Base-by-base conservation (phyloP, 2,113 vertebrate genomes). In the Eublepharis macularius region DNA sequence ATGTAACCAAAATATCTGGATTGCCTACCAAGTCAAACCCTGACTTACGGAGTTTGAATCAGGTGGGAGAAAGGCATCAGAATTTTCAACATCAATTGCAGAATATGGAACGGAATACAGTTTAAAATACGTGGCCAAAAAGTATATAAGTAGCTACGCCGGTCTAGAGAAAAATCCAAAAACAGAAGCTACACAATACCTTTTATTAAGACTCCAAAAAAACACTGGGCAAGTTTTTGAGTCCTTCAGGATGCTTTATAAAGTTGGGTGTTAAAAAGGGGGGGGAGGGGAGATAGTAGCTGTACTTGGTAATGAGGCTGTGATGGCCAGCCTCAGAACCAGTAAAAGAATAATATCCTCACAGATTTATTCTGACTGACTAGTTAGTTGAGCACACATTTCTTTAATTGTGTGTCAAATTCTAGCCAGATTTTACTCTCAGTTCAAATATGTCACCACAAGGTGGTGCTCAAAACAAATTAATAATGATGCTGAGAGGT, bases 391-490 rank as follows among this genome's bases (percentile, higher is more conserved):
- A 75, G 32, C 34, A 43, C 36, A 34, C 10, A 45, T 7, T 9
- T 24, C 60, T 26, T 63, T 63, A 60, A 74, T 82, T 24, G 21
- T 29, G 34, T 41, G 41, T 6, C 4, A 16, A 89, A 2, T 39
- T 66, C 6, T 21, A 68, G n/a, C 17, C 19, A 45, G 43, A 54
- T 39, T 4, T 32, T 1, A 14, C 60, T 72, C 65, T 43, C 36
- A 91, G 79, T 93, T 91, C 83, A 87, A 68, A 66, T 2, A 68
- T 77, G 73, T 81, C 21, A 79, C 95, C 94, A 86, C 95, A 82
- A 93, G 96, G 84, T 94, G 94, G 95, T 73, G 95, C 94, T 95
- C 84, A 7, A 91, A 76, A 89, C 91, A 75, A 91, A 82, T 24
- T 81, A 36, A 75, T 75, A 75, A 43, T 63, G 32, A 16, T 24